Conservation (phyloP, 2,113 vertebrate species). For the Turdus rufiventris region DNA sequence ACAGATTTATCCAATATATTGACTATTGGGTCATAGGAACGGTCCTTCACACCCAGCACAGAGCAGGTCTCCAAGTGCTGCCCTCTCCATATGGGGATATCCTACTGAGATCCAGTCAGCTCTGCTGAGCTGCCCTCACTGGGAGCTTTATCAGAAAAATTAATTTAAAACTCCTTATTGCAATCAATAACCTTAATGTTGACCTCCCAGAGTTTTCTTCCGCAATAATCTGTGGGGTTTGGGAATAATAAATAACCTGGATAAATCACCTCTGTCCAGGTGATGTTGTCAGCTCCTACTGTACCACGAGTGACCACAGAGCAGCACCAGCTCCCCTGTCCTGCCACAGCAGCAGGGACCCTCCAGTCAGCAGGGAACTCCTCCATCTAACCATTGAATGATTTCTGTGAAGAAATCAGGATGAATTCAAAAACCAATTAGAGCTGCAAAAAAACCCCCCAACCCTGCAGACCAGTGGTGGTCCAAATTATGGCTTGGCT, state of each 20-base stretch:
- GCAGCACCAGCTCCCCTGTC: background rate
- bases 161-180: background rate
- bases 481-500: background rate
- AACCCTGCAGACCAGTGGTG: background rate
- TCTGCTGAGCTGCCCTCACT: background rate
- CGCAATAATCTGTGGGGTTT: background rate
- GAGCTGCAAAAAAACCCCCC: background rate
- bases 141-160: background rate
- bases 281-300: background rate
- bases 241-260: background rate
- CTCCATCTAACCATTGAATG: background rate
- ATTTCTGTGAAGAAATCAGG: background rate
- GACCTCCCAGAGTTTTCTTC: background rate
- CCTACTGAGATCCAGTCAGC: background rate
- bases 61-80: background rate
- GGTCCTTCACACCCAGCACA: background rate
- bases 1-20: background rate
- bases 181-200: background rate
- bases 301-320: background rate
- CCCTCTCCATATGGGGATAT: rapidly evolving
- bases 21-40: background rate
- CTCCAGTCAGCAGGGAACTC: background rate
- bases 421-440: background rate
- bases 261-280: background rate
- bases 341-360: background rate